Percentiles rank a stretch among this genome's conserved stretches.
Evolutionary conservation across 1,140 invertebrate genomes (phyloP).

Genomic region (Thrips palmi): DNA sequence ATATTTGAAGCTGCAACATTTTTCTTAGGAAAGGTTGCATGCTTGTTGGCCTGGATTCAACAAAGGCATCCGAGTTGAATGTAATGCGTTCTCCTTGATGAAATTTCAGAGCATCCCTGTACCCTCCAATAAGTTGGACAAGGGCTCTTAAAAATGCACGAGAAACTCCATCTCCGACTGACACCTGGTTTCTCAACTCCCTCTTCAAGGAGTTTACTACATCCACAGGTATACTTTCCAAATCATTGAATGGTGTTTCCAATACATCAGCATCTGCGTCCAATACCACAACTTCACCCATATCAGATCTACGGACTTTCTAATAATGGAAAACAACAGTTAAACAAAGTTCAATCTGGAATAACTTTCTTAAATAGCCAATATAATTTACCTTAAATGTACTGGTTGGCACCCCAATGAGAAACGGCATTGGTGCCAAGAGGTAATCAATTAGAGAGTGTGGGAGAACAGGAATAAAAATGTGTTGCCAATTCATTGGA

Average conservation of each 20-base stretch:
- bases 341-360: constrained; percentile 4
- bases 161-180: constrained; percentile 74
- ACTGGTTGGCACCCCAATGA: constrained; percentile 75
- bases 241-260: constrained; percentile 71
- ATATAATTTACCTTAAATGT: constrained; percentile 49
- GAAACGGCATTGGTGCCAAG: constrained; percentile 83
- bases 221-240: constrained; percentile 65
- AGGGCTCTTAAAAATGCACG: constrained; percentile 75
- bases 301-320: constrained; percentile 48
- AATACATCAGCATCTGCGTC: constrained; percentile 78
- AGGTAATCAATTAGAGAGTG: constrained; percentile 76
- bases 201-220: constrained; percentile 49
- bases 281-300: constrained; percentile 81
- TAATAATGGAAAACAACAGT: constrained; percentile 23
- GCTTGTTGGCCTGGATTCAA: constrained; percentile 55
- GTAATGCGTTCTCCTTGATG: constrained; percentile 64
- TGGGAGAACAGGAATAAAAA: constrained; percentile 83
- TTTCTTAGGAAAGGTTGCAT: constrained; percentile 77
- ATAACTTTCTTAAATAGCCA: neutral
- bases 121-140: constrained; percentile 83
- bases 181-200: constrained; percentile 45
- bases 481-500: constrained; percentile 96
- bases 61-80: constrained; percentile 69
- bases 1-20: constrained; percentile 86
- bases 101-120: constrained; percentile 74